Base-by-base conservation (phyloP, 2,113 vertebrate species). In the Hippolais icterina region DNA sequence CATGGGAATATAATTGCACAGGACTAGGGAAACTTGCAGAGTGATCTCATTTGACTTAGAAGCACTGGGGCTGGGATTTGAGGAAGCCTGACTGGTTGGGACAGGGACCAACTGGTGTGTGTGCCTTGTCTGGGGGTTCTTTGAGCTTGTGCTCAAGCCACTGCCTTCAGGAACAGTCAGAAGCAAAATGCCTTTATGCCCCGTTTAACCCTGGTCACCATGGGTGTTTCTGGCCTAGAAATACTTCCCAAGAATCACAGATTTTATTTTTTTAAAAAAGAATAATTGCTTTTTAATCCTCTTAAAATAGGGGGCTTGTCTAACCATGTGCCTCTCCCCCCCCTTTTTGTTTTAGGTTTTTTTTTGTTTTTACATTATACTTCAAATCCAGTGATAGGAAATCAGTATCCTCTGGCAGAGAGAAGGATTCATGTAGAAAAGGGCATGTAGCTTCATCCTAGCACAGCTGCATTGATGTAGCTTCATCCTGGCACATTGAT, bases 261-360 rank as follows among this genome's bases (percentile, higher is more conserved):
- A 8, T 65, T 72, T 61, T 15, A 3, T 27, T 61, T 57, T 64
- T 60, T 46, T 53, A 6, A 23, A 7, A 25, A 70, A 35, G 37
- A 86, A 24, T 35, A 41, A 44, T 35, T 82, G 8, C 18, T 79
- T 82, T 82, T 52, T 15, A 54, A 63, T 86, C 79, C 2, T 59
- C 5, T 41, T 72, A 72, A 83, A 77, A 50, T 35, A 52, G 28
- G 5, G 2, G 4, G 7, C 10, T 84, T 37, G 5, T 46, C 12
- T 52, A 47, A 37, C n/a, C 19, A 15, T n/a, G 1, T n/a, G 3
- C 0, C 1, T 3, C 0, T 2, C 7, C 5, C 2, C 5, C 2
- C 8, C 20, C 17, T 2, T 21, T 42, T n/a, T 31, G 4, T 22
- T 64, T 82, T 68, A n/a, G n/a, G 2, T 28, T 54, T 29, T 29